Conservation (phyloP, 2,888 invertebrate genomes). For the Dasypogon diadema region DNA sequence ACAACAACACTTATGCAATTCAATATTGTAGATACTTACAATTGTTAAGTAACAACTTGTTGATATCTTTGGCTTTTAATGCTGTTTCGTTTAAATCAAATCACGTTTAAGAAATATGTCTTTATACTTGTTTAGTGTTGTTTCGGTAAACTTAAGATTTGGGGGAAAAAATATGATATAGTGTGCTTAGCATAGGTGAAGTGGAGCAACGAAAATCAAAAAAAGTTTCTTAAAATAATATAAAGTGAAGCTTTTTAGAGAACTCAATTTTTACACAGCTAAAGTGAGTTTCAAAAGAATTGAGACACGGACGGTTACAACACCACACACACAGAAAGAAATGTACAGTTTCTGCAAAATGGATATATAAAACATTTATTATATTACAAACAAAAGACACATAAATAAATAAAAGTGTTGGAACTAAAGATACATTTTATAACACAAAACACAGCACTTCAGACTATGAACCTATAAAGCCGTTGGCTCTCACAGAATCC, state of each 20-base stretch:
- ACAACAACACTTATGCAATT: constrained; percentile 50
- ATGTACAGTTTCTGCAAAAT: constrained; percentile 10
- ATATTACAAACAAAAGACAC: constrained; percentile 26
- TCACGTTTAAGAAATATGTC: neutral
- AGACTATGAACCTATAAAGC: constrained; percentile 24
- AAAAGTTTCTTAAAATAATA: too few species aligned
- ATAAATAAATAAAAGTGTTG: neutral
- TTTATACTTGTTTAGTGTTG: neutral
- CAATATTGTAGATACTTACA: constrained; percentile 10
- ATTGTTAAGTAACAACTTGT: neutral
- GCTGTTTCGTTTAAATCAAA: neutral
- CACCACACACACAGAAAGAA: constrained; percentile 10
- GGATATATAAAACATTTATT: constrained; percentile 27
- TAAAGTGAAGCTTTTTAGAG: too few species aligned
- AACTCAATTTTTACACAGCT: too few species aligned
- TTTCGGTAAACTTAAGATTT: too few species aligned
- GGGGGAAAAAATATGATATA: neutral
- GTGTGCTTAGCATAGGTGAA: neutral
- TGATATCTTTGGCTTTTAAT: too few species aligned
- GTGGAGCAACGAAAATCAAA: neutral
- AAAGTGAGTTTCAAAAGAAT: neutral
- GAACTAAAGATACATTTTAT: constrained; percentile 7
- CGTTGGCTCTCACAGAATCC: constrained; percentile 5
- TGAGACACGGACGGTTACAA: constrained; percentile 9
- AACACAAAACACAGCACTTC: constrained; percentile 24